These are phyloP conservation scores for Teleogryllus occipitalis DNA, from an alignment of 1,140 invertebrate species.

Conservation along the genomic window DNA sequence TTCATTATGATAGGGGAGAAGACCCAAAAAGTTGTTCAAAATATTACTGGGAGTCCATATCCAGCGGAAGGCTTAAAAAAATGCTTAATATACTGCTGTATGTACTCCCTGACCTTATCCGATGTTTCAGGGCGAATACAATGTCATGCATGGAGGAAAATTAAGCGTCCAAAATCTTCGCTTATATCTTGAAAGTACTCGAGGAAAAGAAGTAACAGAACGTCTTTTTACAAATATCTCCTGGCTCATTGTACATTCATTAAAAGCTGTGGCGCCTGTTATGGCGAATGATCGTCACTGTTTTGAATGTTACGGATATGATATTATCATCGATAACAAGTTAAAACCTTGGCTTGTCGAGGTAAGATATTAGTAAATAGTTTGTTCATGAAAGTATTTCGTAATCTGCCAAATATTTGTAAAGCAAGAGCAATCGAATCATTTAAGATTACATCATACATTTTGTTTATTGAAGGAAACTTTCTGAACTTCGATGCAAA, in stretches of 20 bases:
- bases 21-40: too few relatives aligned
- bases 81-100: too few relatives aligned
- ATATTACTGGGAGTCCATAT: too few relatives aligned
- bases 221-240: conserved; percentile 37
- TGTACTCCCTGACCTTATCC: too few relatives aligned
- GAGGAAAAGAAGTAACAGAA: conserved; percentile 42
- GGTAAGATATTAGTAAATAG: conserved; percentile 6
- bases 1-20: too few relatives aligned
- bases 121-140: conserved; percentile 78
- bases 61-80: too few relatives aligned
- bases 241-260: conserved; percentile 45
- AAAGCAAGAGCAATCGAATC: too few relatives aligned
- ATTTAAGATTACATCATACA: too few relatives aligned
- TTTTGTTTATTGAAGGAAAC: too few relatives aligned
- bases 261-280: conserved; percentile 45
- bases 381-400: too few relatives aligned
- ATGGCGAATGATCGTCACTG: conserved; percentile 46
- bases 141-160: conserved; percentile 89
- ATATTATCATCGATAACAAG: conserved; percentile 55
- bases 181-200: conserved; percentile 49
- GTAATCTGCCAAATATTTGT: too few relatives aligned
- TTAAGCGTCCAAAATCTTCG: conserved; percentile 85
- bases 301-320: conserved; percentile 54
- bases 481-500: too few relatives aligned
- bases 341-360: conserved; percentile 59